Base-by-base conservation (phyloP, 2,888 invertebrate species). In the Oscheius onirici region DNA sequence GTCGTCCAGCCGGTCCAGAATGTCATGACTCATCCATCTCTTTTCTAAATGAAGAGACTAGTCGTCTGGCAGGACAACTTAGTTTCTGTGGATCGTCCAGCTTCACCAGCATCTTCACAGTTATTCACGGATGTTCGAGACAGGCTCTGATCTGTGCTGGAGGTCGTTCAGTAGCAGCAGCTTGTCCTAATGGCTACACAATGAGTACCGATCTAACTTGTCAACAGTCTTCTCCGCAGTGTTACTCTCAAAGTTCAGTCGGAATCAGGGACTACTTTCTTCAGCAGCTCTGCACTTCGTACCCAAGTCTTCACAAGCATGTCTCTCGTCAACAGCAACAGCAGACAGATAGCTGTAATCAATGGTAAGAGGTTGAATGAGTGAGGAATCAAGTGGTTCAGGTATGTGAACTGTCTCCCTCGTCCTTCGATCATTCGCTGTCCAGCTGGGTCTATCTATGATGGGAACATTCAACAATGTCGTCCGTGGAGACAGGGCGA, bases 401-500 rank as follows among this genome's bases (percentile, higher is more conserved):
- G 69, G 69, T 69, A 69, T 49, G 49, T 69, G 5, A 28, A n/a
- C 15, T 69, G 69, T 17, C 20, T 22, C 6, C 57, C 52, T 17
- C 34, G 28, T 3, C 69, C 69, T 6, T 20, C 60, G 15, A 28
- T 51, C 13, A 34, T 69, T 28, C 60, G 61, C n/a, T 69, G 69
- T 51, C 46, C 46, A 20, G 43, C 49, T n/a, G 69, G 61, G 2
- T 20, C 43, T 13, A 17, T 69, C 24, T 69, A 49, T 60, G 69
- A 69, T 24, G 15, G 5, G 0, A 22, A 20, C 1, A 46, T 26
- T 8, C 5, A 20, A 11, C 26, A 20, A 15, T 69, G 69, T 40
- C 60, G 69, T 11, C 46, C 44, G 8, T 69, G 69, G 69, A 44
- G 17, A 13, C 60, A 60, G 17, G 52, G 61, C n/a, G 69, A 69